Percentiles rank a stretch among this genome's conserved stretches.
Conservation (phyloP, 2,888 invertebrate genomes). For the Cephus runcator region DNA sequence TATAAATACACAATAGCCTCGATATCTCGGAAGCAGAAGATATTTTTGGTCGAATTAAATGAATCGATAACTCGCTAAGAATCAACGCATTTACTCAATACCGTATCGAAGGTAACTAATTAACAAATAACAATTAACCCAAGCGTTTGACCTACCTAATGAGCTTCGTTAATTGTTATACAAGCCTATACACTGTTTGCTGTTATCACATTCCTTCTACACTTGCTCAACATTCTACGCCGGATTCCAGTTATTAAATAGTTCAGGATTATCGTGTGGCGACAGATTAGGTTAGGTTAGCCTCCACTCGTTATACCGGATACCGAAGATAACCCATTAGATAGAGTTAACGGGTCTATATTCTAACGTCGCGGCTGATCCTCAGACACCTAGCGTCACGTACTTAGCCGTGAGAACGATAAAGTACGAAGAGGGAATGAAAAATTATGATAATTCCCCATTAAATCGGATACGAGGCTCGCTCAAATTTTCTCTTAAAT, state of each 20-base stretch:
- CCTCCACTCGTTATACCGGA: background rate
- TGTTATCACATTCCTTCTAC: background rate
- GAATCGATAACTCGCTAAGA: no score
- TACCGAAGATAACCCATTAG: background rate
- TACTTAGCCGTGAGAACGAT: background rate
- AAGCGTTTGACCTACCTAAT: background rate
- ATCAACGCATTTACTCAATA: background rate
- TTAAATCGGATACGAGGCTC: background rate
- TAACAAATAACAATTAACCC: background rate
- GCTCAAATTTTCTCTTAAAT: background rate
- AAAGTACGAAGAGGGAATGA: background rate
- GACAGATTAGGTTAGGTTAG: background rate
- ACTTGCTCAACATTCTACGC: background rate
- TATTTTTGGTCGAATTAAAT: background rate
- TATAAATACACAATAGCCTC: background rate
- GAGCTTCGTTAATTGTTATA: background rate
- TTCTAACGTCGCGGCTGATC: background rate
- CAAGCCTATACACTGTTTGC: background rate
- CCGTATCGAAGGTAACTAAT: background rate
- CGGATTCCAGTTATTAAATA: background rate
- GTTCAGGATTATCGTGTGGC: background rate
- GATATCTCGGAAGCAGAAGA: background rate
- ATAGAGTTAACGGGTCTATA: background rate
- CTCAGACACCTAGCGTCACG: background rate
- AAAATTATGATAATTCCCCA: background rate